Conservation (phyloP, 2,888 invertebrate species). For the Apotomis turbidana region DNA sequence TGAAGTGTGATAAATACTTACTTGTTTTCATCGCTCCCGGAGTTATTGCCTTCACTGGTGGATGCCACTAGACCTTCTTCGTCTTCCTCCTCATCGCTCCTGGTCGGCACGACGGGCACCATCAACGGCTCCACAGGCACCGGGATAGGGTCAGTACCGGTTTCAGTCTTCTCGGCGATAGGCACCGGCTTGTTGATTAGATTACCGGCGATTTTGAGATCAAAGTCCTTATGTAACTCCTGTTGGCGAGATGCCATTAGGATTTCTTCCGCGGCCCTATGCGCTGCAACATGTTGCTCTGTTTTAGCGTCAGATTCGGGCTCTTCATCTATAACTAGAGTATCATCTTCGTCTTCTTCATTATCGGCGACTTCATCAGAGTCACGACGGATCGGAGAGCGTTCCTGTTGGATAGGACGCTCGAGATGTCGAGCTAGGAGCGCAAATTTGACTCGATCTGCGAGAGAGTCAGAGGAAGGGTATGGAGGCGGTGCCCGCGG, state of each 20-base stretch:
- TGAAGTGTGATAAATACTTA: slow-evolving; percentile 62
- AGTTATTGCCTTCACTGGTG: slow-evolving; percentile 92
- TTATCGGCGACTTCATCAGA: slow-evolving; percentile 85
- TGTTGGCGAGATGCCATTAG: slow-evolving; percentile 79
- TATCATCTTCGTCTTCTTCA: slow-evolving; percentile 87
- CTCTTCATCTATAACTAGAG: slow-evolving; percentile 88
- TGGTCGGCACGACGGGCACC: slow-evolving; percentile 86
- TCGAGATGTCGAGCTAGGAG: slow-evolving; percentile 91
- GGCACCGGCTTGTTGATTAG: slow-evolving; percentile 81
- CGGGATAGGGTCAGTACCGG: slow-evolving; percentile 63
- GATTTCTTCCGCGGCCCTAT: slow-evolving; percentile 84
- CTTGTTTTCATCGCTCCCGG: slow-evolving; percentile 92
- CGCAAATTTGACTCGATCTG: slow-evolving; percentile 87
- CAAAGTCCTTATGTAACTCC: slow-evolving; percentile 78
- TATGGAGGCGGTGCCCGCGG: slow-evolving; percentile 75
- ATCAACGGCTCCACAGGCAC: slow-evolving; percentile 89
- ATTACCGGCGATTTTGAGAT: slow-evolving; percentile 82
- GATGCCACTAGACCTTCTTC: slow-evolving; percentile 92
- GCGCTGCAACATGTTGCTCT: slow-evolving; percentile 76
- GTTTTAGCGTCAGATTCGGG: slow-evolving; percentile 63
- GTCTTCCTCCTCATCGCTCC: slow-evolving; percentile 87
- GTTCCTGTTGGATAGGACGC: slow-evolving; percentile 78
- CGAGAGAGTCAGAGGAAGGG: slow-evolving; percentile 63
- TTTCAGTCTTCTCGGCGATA: slow-evolving; percentile 73
- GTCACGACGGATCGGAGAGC: slow-evolving; percentile 70